Evolutionary conservation across 2,888 invertebrate genomes (phyloP), one percentile per base, ranked within the genome.

Genomic region (Gari tellinella): DNA sequence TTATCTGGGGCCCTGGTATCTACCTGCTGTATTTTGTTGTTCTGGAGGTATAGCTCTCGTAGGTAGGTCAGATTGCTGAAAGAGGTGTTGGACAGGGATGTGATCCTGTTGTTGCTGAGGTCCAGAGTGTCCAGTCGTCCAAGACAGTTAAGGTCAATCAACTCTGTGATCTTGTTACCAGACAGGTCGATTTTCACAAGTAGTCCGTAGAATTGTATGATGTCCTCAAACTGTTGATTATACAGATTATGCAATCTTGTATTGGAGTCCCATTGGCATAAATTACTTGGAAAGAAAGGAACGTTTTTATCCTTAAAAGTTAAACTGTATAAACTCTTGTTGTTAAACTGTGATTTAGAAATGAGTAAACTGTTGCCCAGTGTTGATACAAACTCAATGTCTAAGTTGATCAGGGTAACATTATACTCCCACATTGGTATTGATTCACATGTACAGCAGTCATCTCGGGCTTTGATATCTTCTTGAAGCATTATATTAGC

Each of bases 241-340:
- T 48, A 62, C n/a, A 15, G 23, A 21, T 43, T 26, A 8, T 25
- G 12, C 17, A 61, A 21, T 26, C 49, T 46, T 25, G 19, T 21
- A 31, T 63, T 62, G 1, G 46, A 41, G 43, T 67, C 58, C 73
- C 63, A 67, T 19, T 73, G 41, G 17, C 73, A 73, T 21, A 73
- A 17, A 49, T 73, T 67, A 55, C 67, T 64, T 48, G 73, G 73
- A 31, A 73, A 49, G 26, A 60, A 53, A 21, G 63, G 63, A 53
- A 67, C 53, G 12, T 49, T 48, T n/a, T 38, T 37, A 31, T 49
- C 10, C 0, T 45, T 40, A n/a, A 56, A 45, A 10, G 46, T 43
- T 15, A 73, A 41, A 25, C 55, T 63, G 25, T n/a, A n/a, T n/a
- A n/a, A n/a, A n/a, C n/a, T n/a, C n/a, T n/a, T n/a, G n/a, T n/a